Base-by-base conservation (phyloP, 2,888 invertebrate species). In the Julus scandinavius region DNA sequence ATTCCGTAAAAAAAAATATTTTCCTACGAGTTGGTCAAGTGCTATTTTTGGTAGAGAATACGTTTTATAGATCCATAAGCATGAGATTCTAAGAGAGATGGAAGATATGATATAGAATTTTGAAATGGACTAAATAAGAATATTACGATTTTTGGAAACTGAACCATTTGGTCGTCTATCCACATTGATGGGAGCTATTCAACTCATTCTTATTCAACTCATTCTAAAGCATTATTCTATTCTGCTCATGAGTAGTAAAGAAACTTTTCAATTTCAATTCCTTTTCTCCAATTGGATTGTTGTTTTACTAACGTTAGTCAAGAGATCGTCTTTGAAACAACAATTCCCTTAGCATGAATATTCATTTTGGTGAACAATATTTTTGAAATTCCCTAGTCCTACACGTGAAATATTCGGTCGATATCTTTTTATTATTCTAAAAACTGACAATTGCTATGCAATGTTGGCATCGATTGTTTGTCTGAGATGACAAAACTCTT, bases 21-120 rank as follows among this genome's bases (percentile, higher is more conserved):
- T n/a, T 72, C 63, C 63, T 72, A 72, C 7, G 63, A 72, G 63
- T 72, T 72, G 63, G 63, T 72, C 63, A 72, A 72, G 63, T 20
- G 63, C 20, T 72, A 72, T 72, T 72, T 72, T 29, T 20, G 6
- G 58, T n/a, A 63, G 29, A 72, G 20, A 9, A 72, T n/a, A 72
- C 63, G n/a, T 20, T 20, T 20, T 72, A 72, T 72, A 72, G 63
- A 20, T 7, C 63, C 20, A 72, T 45, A 45, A 20, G 63, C 20
- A 72, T 20, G 7, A 11, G n/a, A 63, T n/a, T 63, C n/a, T n/a
- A 3, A 72, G 29, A 72, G 63, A 20, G 20, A 20, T 72, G 2
- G 1, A n/a, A 72, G 63, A 72, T 9, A 72, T 20, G 29, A 17
- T n/a, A 72, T 20, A 72, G 15, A 15, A 17, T 58, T 58, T 15